These are phyloP conservation scores for Helicoverpa armigera DNA, from an alignment of 1,140 invertebrate species.

Conservation along the genomic window DNA sequence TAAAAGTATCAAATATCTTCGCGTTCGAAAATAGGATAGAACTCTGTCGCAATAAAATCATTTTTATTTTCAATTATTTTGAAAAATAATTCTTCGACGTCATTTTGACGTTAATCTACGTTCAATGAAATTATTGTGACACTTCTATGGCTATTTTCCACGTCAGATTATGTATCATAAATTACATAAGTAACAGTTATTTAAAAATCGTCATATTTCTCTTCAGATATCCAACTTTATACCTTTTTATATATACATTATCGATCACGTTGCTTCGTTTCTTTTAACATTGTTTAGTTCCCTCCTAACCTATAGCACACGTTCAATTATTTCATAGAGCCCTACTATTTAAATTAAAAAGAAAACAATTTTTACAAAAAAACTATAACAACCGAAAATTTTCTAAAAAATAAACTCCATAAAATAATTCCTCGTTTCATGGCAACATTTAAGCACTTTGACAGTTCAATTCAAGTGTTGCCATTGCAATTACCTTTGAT, in stretches of 20 bases:
- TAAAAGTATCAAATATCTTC: slow-evolving; percentile 43
- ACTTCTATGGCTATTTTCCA: slow-evolving; percentile 2
- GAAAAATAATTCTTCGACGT: background rate
- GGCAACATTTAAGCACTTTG: slow-evolving; percentile 42
- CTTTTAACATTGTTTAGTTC: slow-evolving; percentile 78
- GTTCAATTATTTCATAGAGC: slow-evolving; percentile 39
- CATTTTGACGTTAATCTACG: too few relatives aligned
- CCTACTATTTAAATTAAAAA: background rate
- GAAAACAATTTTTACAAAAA: slow-evolving; percentile 17
- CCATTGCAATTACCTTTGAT: slow-evolving; percentile 36
- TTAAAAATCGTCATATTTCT: slow-evolving; percentile 47
- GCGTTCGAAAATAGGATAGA: background rate
- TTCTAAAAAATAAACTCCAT: background rate
- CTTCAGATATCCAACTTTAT: slow-evolving; percentile 51
- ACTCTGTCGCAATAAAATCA: background rate
- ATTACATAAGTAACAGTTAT: slow-evolving; percentile 45
- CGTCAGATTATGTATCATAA: slow-evolving; percentile 24
- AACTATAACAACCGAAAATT: slow-evolving; percentile 23
- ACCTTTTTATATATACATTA: slow-evolving; percentile 71
- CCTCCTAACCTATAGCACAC: slow-evolving; percentile 66
- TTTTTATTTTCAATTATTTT: slow-evolving; percentile 16
- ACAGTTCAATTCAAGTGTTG: slow-evolving; percentile 42
- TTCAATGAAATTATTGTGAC: slow-evolving; percentile 4
- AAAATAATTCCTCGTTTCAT: slow-evolving; percentile 21
- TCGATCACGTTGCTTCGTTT: slow-evolving; percentile 74